Percentiles rank a stretch among this genome's conserved stretches.
Conservation (phyloP, 2,113 vertebrate species). For the Salvelinus sp. region DNA sequence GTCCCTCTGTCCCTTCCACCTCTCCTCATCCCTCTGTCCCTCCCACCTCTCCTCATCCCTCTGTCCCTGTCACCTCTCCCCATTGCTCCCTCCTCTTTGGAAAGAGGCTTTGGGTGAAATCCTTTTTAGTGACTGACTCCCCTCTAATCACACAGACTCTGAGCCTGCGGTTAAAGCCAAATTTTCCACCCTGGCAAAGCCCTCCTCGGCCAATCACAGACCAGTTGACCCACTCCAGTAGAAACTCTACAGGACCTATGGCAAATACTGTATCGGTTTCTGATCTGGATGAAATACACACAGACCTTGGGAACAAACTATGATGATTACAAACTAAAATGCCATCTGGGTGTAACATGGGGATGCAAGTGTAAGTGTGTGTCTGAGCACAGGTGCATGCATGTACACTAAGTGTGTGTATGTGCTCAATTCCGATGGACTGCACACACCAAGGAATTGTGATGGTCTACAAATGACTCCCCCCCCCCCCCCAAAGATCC, state of each 20-base stretch:
- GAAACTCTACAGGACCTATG: background rate
- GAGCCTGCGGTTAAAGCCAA: conserved; percentile 64
- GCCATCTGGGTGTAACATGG: background rate
- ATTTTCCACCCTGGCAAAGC: conserved; percentile 47
- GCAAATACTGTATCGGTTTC: no score
- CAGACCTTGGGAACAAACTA: background rate
- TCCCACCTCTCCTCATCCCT: conserved; percentile 16
- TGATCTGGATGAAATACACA: no score
- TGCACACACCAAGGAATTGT: conserved; percentile 18
- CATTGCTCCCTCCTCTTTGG: conserved; percentile 55
- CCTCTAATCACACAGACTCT: conserved; percentile 51
- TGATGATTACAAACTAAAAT: conserved; percentile 17
- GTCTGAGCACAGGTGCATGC: background rate
- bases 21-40: no score
- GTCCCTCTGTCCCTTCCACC: no score
- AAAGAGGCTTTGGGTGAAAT: conserved; percentile 77
- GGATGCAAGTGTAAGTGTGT: background rate
- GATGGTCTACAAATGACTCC: conserved; percentile 19
- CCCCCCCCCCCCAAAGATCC: conserved; percentile 12
- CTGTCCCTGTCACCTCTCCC: conserved; percentile 22
- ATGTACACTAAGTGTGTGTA: background rate
- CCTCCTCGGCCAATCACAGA: background rate
- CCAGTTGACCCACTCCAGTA: background rate
- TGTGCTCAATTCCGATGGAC: conserved; percentile 13
- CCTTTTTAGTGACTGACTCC: conserved; percentile 62